Evolutionary conservation across 2,888 invertebrate genomes (phyloP), one percentile per base, ranked within the genome.

Genomic region (Mactromeris polynyma): DNA sequence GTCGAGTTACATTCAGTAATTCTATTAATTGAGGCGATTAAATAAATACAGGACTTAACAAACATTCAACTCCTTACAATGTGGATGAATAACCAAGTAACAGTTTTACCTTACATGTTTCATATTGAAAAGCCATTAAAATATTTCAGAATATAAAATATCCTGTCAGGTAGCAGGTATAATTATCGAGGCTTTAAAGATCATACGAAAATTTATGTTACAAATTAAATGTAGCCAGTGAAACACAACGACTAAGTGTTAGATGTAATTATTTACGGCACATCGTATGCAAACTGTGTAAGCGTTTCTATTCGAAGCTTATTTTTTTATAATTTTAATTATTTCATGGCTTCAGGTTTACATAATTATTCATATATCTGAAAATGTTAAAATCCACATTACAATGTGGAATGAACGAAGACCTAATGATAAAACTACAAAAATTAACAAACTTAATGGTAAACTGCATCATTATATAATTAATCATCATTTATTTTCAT

Each of bases 1-100:
- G 26, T 64, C 58, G 26, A 64, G 58, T 64, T 64, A 64, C 26
- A 64, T 64, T 64, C 58, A 64, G 58, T 64, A 64, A 64, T 64
- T 64, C 26, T 64, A 64, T 64, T 64, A 64, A 64, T 64, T 64
- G 58, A 64, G 26, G n/a, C 58, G 58, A 64, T 64, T 64, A 64
- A 64, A 64, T 64, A 64, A 64, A 64, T 64, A 64, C 26, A 26
- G 58, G 26, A 64, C 7, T 26, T 64, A 64, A 64, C 26, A 6
- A 11, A 26, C 26, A 64, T 64, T 64, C 58, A 64, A 64, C 58
- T 26, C 26, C 6, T 3, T 64, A 26, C 58, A 64, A 64, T 64
- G 26, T n/a, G 26, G 26, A 64, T 64, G 58, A 64, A 64, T 64
- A 64, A 26, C n/a, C 58, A 64, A 7, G 26, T 26, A 26, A 64